Conservation (phyloP, 2,113 vertebrate genomes). For the Ascaphus truei region DNA sequence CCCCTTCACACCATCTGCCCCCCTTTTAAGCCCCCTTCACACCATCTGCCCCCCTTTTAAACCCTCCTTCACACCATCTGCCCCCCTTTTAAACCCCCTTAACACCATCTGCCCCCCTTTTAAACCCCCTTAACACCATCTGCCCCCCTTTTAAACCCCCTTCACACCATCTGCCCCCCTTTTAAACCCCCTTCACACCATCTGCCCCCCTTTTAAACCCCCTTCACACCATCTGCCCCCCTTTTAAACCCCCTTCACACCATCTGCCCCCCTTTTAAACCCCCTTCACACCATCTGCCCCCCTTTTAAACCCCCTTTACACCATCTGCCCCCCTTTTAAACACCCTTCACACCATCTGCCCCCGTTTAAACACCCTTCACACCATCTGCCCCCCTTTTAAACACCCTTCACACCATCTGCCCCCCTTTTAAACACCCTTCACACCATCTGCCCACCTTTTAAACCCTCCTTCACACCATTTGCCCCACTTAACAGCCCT, state of each 20-base stretch:
- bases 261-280: background rate
- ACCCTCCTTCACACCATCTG: too few relatives aligned
- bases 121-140: background rate
- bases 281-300: background rate
- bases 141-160: background rate
- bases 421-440: background rate
- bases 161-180: background rate
- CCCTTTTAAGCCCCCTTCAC: too few relatives aligned
- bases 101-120: background rate
- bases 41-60: too few relatives aligned
- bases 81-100: background rate
- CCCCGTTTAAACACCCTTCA: background rate
- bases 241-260: too few relatives aligned
- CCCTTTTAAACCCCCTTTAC: background rate
- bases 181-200: background rate
- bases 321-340: background rate
- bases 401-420: background rate
- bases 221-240: too few relatives aligned
- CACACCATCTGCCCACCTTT: background rate
- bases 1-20: too few relatives aligned
- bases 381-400: background rate
- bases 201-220: background rate
- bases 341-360: too few relatives aligned
- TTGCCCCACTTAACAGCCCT: too few relatives aligned
- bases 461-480: background rate